Evolutionary conservation across 2,797 vertebrate genomes (phyloP), one percentile per base, ranked within the genome.

Genomic region (Propithecus deckenii): DNA sequence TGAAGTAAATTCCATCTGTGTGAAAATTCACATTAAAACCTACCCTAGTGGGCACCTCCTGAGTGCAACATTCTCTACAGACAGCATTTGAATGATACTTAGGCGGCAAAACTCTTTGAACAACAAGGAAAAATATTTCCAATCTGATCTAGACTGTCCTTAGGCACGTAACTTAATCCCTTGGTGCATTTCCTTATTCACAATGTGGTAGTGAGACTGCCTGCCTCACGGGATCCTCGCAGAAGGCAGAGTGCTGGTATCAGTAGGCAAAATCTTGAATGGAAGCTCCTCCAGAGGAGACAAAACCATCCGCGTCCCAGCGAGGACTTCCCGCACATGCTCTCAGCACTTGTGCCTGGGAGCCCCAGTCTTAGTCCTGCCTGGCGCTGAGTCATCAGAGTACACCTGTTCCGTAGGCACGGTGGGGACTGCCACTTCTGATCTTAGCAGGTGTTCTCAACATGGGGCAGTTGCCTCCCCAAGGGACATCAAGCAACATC

Each of bases 381-480:
- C 14, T 18, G 55, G 63, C 30, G 11, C 2, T 9, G 80, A 12
- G 11, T 7, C 46, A 0, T 4, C 28, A 0, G 4, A 1, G 28
- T 43, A 6, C 25, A 11, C 41, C 55, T 83, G 7, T 8, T 13
- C 52, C 80, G 18, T 23, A 67, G 92, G 38, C 15, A 14, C 0
- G 0, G 5, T 6, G 0, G 20, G 38, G 76, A 35, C 46, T 30
- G 30, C 17, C 3, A 32, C 57, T 41, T 41, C 76, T 59, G 15
- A 43, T 52, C 72, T n/a, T 3, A 5, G 23, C 30, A 41, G 35
- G n/a, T 9, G 28, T 52, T 78, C 32, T 15, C 9, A 41, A 3
- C n/a, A 30, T 17, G 46, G 46, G 22, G 13, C 17, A 0, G 28
- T 18, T 71, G 43, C 55, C 15, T 63, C 57, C n/a, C 30, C 5